Evolutionary conservation across 1,140 invertebrate genomes (phyloP).

Genomic region (Tetragnatha versicolor): DNA sequence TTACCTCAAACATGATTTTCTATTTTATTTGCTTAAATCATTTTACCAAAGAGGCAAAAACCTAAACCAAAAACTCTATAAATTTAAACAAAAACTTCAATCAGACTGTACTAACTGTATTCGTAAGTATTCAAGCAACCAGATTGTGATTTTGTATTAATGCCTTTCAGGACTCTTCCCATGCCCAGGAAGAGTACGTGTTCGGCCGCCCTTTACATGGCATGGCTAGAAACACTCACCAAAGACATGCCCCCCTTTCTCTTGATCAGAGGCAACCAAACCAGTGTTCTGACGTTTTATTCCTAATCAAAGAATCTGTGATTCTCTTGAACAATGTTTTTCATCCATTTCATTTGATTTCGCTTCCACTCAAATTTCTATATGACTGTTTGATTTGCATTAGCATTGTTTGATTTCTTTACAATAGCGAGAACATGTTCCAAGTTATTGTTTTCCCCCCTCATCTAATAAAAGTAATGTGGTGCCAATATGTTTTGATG

Average conservation of each 20-base stretch:
- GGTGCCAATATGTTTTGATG: background rate
- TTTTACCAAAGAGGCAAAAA: too few species aligned
- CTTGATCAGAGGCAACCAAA: constrained; percentile 90
- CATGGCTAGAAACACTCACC: constrained; percentile 92
- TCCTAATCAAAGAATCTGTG: constrained; percentile 70
- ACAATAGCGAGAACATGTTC: background rate
- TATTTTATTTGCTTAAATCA: too few species aligned
- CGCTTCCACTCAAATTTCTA: background rate
- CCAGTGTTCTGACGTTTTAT: constrained; percentile 92
- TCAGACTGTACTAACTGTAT: too few species aligned
- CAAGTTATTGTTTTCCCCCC: background rate
- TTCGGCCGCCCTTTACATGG: constrained; percentile 92
- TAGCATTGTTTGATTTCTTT: background rate
- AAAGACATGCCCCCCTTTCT: constrained; percentile 88
- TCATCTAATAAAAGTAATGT: background rate
- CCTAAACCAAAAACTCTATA: too few species aligned
- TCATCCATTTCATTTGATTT: background rate
- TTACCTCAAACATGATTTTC: too few species aligned
- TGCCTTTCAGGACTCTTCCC: constrained; percentile 65
- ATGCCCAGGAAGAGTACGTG: constrained; percentile 71
- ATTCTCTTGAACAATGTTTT: background rate
- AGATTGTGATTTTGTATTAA: too few species aligned
- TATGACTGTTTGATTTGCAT: background rate
- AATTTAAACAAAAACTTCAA: too few species aligned
- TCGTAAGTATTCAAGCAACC: too few species aligned